These are phyloP conservation scores for Bombus huntii DNA, from an alignment of 1,140 invertebrate genomes.

Conservation along the genomic window DNA sequence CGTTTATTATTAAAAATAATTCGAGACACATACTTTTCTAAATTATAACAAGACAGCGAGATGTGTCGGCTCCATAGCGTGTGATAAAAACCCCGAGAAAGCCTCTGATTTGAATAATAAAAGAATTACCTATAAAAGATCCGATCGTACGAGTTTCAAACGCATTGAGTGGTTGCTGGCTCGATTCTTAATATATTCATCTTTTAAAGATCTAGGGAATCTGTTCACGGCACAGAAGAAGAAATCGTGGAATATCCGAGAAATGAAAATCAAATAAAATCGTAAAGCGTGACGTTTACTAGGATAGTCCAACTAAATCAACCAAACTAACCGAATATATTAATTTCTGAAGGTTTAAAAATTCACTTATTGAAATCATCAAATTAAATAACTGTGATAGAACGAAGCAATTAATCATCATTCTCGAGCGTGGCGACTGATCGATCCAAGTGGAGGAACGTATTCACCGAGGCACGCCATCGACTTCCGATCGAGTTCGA, in stretches of 20 bases:
- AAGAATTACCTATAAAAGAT: not conserved
- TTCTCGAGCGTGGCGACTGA: not conserved
- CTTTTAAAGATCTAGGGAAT: not conserved
- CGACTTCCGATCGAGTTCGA: slow-evolving; percentile 30
- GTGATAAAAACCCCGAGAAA: not conserved
- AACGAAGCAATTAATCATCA: not conserved
- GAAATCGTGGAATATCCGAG: not conserved
- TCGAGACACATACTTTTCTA: too few species aligned
- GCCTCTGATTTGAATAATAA: not conserved
- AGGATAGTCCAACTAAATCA: too few species aligned
- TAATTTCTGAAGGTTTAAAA: not conserved
- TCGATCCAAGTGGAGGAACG: not conserved
- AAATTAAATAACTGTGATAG: not conserved
- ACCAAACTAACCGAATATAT: too few species aligned
- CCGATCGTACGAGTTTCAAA: not conserved
- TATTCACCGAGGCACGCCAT: not conserved
- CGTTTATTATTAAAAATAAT: too few species aligned
- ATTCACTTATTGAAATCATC: not conserved
- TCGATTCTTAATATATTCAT: not conserved
- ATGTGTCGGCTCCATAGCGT: not conserved
- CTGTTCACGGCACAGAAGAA: not conserved
- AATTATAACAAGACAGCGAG: too few species aligned
- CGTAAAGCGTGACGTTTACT: not conserved
- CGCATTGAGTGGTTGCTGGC: not conserved
- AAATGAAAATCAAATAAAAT: not conserved